Percentiles rank a stretch among this genome's conserved stretches.
phyloP scores from a whole-genome alignment of 2,888 invertebrate species.

The Drosophila pegasa region DNA sequence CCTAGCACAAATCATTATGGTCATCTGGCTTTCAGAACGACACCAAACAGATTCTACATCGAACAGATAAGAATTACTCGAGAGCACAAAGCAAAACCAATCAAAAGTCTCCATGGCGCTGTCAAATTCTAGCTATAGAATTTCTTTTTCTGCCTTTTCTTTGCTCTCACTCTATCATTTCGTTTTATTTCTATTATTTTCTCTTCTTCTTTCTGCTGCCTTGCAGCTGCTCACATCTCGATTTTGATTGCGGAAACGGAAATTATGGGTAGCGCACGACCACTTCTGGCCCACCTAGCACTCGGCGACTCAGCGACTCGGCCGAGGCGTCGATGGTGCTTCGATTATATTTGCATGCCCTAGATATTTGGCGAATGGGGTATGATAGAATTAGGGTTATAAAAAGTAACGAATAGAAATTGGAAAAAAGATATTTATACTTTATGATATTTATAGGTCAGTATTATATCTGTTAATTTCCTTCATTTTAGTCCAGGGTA shows the following conservation, averaged over 20 bases:
- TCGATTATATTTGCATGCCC: slow-evolving; percentile 14
- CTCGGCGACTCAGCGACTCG: no score
- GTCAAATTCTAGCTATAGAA: slow-evolving; percentile 20
- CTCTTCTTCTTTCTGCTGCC: neutral
- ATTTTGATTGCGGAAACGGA: slow-evolving; percentile 71
- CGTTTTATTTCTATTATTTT: neutral
- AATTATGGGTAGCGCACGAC: slow-evolving; percentile 52
- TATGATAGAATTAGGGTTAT: no score
- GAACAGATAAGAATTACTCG: slow-evolving; percentile 15
- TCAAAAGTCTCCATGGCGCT: slow-evolving; percentile 21
- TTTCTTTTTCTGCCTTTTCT: slow-evolving; percentile 7
- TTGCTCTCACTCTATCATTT: neutral
- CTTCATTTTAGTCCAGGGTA: neutral
- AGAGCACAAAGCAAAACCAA: slow-evolving; percentile 34
- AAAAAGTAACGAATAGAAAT: no score
- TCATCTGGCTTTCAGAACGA: neutral
- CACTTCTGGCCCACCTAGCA: slow-evolving; percentile 28
- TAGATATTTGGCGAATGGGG: neutral
- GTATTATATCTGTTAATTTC: no score
- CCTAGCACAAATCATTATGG: slow-evolving; percentile 1
- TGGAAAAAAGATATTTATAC: no score
- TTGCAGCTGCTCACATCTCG: slow-evolving; percentile 38
- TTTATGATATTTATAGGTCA: no score
- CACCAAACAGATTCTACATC: slow-evolving; percentile 10
- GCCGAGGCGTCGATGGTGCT: neutral